Evolutionary conservation across 2,113 vertebrate genomes (phyloP), one percentile per base, ranked within the genome.

Genomic region (Campylomormyrus tamandua): DNA sequence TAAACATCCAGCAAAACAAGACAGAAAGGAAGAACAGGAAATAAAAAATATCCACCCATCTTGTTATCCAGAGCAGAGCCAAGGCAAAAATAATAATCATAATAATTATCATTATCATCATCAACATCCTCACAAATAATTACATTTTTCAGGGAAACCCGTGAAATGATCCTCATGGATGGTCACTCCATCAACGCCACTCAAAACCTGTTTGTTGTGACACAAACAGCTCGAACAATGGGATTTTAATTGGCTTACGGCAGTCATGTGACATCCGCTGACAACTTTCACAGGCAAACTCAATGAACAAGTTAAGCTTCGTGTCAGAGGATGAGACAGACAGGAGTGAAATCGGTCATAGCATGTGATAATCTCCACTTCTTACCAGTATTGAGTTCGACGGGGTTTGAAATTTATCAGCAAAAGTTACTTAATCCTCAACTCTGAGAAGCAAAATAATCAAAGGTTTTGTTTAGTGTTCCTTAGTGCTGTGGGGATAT

Each of bases 71-170:
- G 74, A 42, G 35, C 35, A 42, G 31, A 17, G 31, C 31, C 74
- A 7, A 31, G 74, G 74, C 17, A 42, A 42, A 42, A 80, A 42
- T 42, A 42, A 80, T 80, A 80, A 19, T 17, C 74, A 80, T 39
- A 19, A 80, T 35, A 80, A 80, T 80, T 19, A 80, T 80, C 39
- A 77, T 77, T 42, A 42, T 42, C 39, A 42, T 42, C 31, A 35
- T 77, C 70, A 35, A 77, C 27, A 42, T 42, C 17, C 74, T 80
- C 31, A 42, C 74, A 84, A 84, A 83, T 83, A 84, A 84, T 84
- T 19, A 48, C 42, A 24, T 48, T n/a, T 46, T 91, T 66, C 89
- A 83, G 91, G 90, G 31, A 89, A 89, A 50, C 83, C 56, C 19
- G 74, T 62, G 56, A 89, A 84, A 45, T 46, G 83, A 84, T 84